Evolutionary conservation across 2,797 vertebrate genomes (phyloP).

Genomic region (Fistularia commersonii): DNA sequence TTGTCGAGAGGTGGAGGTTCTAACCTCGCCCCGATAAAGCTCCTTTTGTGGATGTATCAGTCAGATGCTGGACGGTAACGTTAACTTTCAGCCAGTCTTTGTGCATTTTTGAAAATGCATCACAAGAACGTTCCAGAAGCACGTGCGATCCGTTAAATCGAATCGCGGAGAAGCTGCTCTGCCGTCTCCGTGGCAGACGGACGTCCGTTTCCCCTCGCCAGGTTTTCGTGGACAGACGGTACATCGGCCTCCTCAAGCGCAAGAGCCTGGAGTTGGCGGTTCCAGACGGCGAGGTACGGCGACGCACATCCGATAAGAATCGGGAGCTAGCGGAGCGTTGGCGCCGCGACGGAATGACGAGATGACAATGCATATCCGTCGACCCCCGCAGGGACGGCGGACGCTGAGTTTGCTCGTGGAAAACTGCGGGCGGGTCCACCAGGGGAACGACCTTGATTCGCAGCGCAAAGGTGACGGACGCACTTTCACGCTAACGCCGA

Average conservation of each 20-base stretch:
- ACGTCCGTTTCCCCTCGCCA: conserved; percentile 41
- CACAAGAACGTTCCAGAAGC: no score
- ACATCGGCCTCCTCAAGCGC: conserved; percentile 86
- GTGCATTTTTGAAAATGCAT: no score
- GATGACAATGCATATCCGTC: conserved; percentile 6
- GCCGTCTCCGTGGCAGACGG: background rate
- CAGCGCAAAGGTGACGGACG: conserved; percentile 86
- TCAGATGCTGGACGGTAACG: no score
- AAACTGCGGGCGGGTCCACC: conserved; percentile 89
- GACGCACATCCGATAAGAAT: background rate
- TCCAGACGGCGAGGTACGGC: conserved; percentile 83
- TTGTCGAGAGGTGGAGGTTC: no score
- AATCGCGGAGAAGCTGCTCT: no score
- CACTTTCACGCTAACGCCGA: conserved; percentile 12
- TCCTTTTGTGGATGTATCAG: no score
- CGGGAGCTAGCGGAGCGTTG: background rate
- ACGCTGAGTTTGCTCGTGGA: conserved; percentile 89
- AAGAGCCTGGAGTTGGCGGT: conserved; percentile 74
- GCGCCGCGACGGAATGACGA: background rate
- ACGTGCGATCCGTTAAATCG: no score
- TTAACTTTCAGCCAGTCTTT: no score
- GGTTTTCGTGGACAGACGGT: conserved; percentile 88
- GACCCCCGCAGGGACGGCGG: conserved; percentile 73
- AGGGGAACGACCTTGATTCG: conserved; percentile 78
- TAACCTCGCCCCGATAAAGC: no score